Conservation (phyloP, 37 sponge, comb jelly and placozoan genomes). For the Haliclona indistincta region DNA sequence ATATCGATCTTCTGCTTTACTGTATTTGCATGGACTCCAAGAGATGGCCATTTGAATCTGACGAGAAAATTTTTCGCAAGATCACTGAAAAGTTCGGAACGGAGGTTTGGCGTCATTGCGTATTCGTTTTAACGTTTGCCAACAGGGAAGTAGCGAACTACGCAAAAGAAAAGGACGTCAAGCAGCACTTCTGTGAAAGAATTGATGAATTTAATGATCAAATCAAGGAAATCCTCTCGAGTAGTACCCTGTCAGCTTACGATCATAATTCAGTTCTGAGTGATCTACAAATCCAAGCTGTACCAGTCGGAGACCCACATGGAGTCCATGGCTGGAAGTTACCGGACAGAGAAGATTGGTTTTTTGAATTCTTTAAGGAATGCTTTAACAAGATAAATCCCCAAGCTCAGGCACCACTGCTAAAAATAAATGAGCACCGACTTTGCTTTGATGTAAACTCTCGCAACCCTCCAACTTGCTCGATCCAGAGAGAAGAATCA, state of each 20-base stretch:
- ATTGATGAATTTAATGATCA: background rate
- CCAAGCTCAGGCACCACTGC: background rate
- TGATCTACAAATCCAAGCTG: background rate
- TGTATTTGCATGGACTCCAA: background rate
- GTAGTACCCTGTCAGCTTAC: background rate
- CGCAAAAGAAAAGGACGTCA: background rate
- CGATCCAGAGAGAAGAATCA: too few species aligned
- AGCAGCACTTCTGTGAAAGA: background rate
- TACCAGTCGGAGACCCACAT: too few species aligned
- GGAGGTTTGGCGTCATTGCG: background rate
- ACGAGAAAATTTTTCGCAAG: background rate
- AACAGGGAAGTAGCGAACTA: background rate
- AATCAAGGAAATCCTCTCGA: background rate
- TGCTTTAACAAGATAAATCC: background rate
- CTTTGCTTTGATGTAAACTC: too few species aligned
- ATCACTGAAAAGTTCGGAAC: background rate
- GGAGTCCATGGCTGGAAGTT: background rate
- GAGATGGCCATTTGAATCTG: background rate
- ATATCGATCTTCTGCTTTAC: background rate
- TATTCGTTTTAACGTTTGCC: constrained; percentile 1
- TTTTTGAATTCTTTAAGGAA: background rate
- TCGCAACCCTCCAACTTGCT: too few species aligned
- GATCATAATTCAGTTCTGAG: too few species aligned
- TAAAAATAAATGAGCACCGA: background rate
- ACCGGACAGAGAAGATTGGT: constrained; percentile 9